Evolutionary conservation across 2,113 vertebrate genomes (phyloP), one percentile per base, ranked within the genome.

Genomic region (Mugil cephalus): DNA sequence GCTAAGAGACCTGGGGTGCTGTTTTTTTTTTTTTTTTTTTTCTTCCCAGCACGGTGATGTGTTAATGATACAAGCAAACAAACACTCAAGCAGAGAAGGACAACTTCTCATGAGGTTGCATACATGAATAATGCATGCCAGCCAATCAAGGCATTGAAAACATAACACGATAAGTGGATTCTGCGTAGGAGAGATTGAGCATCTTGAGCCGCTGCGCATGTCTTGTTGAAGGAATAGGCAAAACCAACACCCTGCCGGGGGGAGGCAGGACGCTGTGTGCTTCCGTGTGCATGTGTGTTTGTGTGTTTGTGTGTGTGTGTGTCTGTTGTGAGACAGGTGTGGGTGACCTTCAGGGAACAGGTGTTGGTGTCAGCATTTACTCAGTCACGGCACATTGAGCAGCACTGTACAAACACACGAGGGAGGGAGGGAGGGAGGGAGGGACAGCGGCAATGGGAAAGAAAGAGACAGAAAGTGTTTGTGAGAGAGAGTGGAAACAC

Each of bases 311-410:
- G 52, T 52, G 17, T 54, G 78, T 39, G 53, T 19, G 51, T 69
- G 39, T 21, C 30, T 48, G 54, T n/a, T 58, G 58, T 35, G 60
- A 73, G 73, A 24, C 40, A 69, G 67, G 62, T 52, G 79, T 67
- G 43, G 62, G 60, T 87, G 87, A 91, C 88, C 93, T 93, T 90
- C 74, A 50, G 68, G 82, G 88, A 89, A 80, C 85, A 90, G 88
- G 89, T 90, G 87, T 84, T 85, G 77, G 77, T 89, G 85, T 89
- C 86, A 82, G 81, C 72, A 69, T 89, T 91, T 86, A 90, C 85
- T 83, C 67, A 65, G 84, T 82, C 89, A 86, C 56, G 62, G 80
- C 77, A 68, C 75, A 90, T 80, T 83, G 75, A 90, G 80, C 90
- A 86, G 69, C 59, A 76, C 55, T 59, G 70, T 82, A 53, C 81